phyloP scores from a whole-genome alignment of 2,888 invertebrate genomes.

The Sesia bembeciformis region DNA sequence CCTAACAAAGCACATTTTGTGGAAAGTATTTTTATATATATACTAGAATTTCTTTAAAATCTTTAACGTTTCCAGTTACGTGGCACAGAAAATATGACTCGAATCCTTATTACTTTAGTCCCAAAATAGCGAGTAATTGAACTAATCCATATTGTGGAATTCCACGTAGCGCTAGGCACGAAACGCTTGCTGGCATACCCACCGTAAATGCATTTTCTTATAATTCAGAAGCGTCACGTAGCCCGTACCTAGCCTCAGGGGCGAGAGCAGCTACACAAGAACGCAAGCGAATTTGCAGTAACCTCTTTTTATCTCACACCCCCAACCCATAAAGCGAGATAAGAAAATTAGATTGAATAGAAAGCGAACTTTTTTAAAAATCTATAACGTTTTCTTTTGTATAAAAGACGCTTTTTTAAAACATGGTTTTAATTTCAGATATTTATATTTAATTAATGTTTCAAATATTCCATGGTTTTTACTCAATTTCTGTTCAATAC shows the following conservation, averaged over 20 bases:
- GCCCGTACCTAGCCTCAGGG: slow-evolving; percentile 42
- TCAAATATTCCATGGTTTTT: no score
- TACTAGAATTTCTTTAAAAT: no score
- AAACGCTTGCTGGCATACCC: slow-evolving; percentile 43
- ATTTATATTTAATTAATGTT: no score
- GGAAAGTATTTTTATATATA: no score
- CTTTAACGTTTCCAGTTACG: no score
- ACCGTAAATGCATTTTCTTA: slow-evolving; percentile 72
- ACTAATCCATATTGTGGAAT: slow-evolving; percentile 38
- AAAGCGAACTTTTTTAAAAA: not conserved
- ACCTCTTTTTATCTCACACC: slow-evolving; percentile 58
- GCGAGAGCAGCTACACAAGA: slow-evolving; percentile 46
- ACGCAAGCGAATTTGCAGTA: slow-evolving; percentile 66
- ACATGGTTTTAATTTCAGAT: no score
- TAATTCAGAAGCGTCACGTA: slow-evolving; percentile 72
- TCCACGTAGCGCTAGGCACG: slow-evolving; percentile 44
- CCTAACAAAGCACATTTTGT: no score
- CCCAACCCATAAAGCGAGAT: slow-evolving; percentile 51
- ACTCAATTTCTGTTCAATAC: no score
- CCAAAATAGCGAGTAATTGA: no score
- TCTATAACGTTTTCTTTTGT: not conserved
- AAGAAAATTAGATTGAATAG: slow-evolving; percentile 53
- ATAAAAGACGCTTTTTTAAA: no score
- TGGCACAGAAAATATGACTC: no score
- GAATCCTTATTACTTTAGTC: no score